Evolutionary conservation across 2,888 invertebrate genomes (phyloP).

Genomic region (Mylabris sibirica): DNA sequence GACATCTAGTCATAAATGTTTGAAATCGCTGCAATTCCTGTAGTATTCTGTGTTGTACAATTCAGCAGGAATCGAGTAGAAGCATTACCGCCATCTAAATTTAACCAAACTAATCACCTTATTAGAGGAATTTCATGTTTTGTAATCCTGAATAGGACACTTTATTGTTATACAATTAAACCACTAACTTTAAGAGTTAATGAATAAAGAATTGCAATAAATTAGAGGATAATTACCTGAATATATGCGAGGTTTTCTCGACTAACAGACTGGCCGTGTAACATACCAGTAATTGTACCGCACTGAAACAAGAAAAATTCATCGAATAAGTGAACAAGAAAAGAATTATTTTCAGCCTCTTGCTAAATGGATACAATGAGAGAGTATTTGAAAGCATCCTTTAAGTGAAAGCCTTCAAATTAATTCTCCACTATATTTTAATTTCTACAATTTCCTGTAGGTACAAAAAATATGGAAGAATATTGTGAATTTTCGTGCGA

Average conservation of each 20-base stretch:
- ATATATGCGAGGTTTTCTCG: constrained; percentile 53
- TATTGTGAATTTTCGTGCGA: no score
- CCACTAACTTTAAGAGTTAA: not conserved
- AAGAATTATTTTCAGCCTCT: not conserved
- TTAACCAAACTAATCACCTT: not conserved
- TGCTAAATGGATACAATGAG: not conserved
- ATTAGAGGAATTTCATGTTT: constrained; percentile 1
- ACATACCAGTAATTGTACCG: constrained; percentile 40
- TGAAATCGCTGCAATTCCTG: constrained; percentile 17
- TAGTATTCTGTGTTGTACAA: constrained; percentile 18
- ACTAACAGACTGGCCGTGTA: constrained; percentile 50
- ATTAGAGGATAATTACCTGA: constrained; percentile 42
- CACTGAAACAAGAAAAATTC: constrained; percentile 31
- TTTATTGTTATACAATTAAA: constrained; percentile 11
- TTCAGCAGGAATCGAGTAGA: constrained; percentile 6
- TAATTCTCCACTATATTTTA: not conserved
- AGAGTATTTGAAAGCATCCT: constrained; percentile 1
- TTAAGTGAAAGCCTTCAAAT: not conserved
- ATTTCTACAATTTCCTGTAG: not conserved
- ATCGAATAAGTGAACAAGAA: constrained; percentile 17
- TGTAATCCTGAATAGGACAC: constrained; percentile 13
- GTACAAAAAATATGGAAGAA: no score
- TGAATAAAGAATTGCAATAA: not conserved
- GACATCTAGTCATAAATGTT: constrained; percentile 21
- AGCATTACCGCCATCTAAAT: constrained; percentile 27